Conservation (phyloP, 2,888 invertebrate species). For the Sphinx pinastri region DNA sequence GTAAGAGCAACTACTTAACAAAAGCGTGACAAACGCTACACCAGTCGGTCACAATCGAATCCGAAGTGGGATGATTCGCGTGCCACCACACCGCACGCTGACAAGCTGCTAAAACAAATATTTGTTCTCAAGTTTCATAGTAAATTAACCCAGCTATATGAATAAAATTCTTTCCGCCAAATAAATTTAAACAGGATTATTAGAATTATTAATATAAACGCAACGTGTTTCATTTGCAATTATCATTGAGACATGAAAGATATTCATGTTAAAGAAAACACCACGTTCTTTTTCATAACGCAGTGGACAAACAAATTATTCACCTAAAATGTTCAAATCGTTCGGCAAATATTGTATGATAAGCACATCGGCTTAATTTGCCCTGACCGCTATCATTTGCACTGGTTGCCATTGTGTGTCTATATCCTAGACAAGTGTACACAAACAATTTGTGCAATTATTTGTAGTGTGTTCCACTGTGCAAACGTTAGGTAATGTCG, state of each 20-base stretch:
- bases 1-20: too few relatives aligned
- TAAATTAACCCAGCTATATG: slow-evolving; percentile 14
- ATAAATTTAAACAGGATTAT: background rate
- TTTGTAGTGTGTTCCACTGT: slow-evolving; percentile 52
- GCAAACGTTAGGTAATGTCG: slow-evolving; percentile 53
- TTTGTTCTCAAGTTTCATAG: slow-evolving; percentile 38
- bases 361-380: slow-evolving; percentile 25
- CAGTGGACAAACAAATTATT: slow-evolving; percentile 9
- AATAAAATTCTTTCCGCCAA: background rate
- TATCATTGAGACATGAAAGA: background rate
- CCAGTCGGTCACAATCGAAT: slow-evolving; percentile 25
- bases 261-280: background rate
- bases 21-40: slow-evolving; percentile 1
- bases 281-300: background rate
- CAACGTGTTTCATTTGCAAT: background rate
- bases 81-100: slow-evolving; percentile 36
- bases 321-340: slow-evolving; percentile 1
- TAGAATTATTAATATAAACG: background rate
- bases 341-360: slow-evolving; percentile 4
- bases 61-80: slow-evolving; percentile 41
- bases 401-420: slow-evolving; percentile 25
- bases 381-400: slow-evolving; percentile 30
- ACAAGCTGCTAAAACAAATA: slow-evolving; percentile 37
- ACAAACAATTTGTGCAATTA: slow-evolving; percentile 65
- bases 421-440: slow-evolving; percentile 48